These are phyloP conservation scores for Strix occidentalis DNA, from an alignment of 2,797 vertebrate species.

Conservation along the genomic window DNA sequence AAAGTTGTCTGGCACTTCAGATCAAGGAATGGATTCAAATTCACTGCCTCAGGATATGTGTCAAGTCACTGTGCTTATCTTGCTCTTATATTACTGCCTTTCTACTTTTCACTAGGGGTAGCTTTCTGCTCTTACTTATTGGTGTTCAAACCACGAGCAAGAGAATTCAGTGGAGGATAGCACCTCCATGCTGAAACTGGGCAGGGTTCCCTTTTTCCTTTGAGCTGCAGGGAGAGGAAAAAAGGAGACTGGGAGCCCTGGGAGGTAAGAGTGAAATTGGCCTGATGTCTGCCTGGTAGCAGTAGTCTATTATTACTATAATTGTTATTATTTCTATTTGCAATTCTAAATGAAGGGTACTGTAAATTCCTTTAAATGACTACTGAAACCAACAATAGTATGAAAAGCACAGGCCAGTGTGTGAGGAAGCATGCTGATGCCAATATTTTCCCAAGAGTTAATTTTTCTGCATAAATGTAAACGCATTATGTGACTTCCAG, in stretches of 20 bases:
- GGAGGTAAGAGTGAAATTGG: not conserved
- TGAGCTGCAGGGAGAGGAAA: not conserved
- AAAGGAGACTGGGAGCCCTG: not conserved
- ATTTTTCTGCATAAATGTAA: not conserved
- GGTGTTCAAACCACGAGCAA: not conserved
- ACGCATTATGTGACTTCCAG: not conserved
- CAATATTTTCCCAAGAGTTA: not conserved
- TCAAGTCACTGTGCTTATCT: conserved; percentile 50
- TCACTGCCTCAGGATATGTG: conserved; percentile 70
- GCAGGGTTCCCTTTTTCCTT: not conserved
- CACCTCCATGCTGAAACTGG: not conserved
- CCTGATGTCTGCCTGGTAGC: not conserved
- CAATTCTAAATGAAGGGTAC: not conserved
- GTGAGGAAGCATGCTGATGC: not conserved
- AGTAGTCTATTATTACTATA: not conserved
- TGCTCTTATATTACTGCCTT: conserved; percentile 54
- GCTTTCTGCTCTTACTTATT: not conserved
- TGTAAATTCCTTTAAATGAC: not conserved
- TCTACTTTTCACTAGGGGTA: conserved; percentile 22
- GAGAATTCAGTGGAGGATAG: not conserved
- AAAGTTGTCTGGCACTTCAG: conserved; percentile 68
- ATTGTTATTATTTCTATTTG: not conserved
- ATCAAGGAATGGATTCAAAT: conserved; percentile 71
- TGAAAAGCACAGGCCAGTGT: not conserved
- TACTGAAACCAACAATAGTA: not conserved